Base-by-base conservation (phyloP, 2,888 invertebrate genomes). In the Ectobius pallidus region DNA sequence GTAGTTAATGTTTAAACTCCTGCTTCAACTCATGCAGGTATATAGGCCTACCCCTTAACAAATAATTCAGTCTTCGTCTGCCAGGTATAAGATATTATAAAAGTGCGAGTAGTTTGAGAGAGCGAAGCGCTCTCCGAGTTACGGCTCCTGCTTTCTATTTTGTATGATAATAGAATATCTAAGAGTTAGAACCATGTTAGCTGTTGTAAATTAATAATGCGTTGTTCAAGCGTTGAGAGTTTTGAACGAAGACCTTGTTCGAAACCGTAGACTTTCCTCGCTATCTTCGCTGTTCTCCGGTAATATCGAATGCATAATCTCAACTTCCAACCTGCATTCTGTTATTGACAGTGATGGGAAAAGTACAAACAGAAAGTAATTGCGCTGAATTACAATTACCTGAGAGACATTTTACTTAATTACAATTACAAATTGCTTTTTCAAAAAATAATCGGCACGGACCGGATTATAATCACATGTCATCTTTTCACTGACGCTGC, bases 101-200 rank as follows among this genome's bases (percentile, higher is more conserved):
- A 75, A 75, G 30, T 49, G 52, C 69, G 49, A 55, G 71, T 44
- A 72, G 67, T 63, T 63, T 44, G 42, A 42, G 58, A 22, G 44
- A 22, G 58, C 27, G 32, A 7, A n/a, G 30, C 69, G 32, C 69
- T 25, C 67, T 55, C 61, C 22, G 20, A 20, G 44, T 52, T 44
- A 27, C 18, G 34, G 44, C 22, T 46, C 42, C 70, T 9, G 46
- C 70, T 61, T 67, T 75, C 73, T 75, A 75, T 75, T 75, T 75
- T 75, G 73, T 75, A 75, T 75, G 75, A 75, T 75, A 75, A 75
- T 75, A 75, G 74, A 75, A 75, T 74, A 75, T 73, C 75, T 75
- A 73, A 75, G 74, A 75, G 74, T 75, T 69, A 70, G 75, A 75
- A 27, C 75, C 71, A 73, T 72, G 71, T 74, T 74, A 70, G 75